These are phyloP conservation scores for Halcyon badia DNA, from an alignment of 2,797 vertebrate genomes.

Conservation along the genomic window DNA sequence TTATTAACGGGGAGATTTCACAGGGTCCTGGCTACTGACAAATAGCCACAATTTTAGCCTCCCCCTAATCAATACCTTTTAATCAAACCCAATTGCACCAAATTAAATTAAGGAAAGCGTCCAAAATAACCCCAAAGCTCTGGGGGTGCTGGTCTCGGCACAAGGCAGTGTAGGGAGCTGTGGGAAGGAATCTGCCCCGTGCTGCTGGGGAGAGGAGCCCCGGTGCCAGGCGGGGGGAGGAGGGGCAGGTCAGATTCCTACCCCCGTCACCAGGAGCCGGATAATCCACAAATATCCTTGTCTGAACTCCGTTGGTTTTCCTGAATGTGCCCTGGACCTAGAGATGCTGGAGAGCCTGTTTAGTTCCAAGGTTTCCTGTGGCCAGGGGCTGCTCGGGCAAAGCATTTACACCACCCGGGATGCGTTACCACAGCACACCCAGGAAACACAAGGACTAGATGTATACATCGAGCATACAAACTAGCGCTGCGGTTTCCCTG, in stretches of 20 bases:
- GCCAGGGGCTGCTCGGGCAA: neutral
- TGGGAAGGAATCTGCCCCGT: neutral
- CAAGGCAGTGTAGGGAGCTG: neutral
- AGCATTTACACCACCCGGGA: fast-evolving
- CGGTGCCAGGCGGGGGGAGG: fast-evolving
- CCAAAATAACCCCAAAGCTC: slow-evolving; percentile 34
- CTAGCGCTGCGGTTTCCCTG: too few relatives aligned
- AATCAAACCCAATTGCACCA: slow-evolving; percentile 75
- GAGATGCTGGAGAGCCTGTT: fast-evolving
- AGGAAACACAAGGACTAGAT: neutral
- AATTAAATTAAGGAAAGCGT: slow-evolving; percentile 75
- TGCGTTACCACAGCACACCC: fast-evolving
- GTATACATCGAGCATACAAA: fast-evolving
- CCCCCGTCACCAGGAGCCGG: fast-evolving
- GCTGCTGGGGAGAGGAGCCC: neutral
- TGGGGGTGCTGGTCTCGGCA: neutral
- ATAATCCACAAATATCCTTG: fast-evolving
- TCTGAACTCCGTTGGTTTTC: neutral
- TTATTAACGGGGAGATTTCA: slow-evolving; percentile 70
- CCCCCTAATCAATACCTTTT: slow-evolving; percentile 76
- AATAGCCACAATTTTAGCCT: slow-evolving; percentile 73
- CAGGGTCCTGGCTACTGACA: slow-evolving; percentile 65
- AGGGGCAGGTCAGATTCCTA: too few relatives aligned
- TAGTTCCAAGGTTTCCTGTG: neutral
- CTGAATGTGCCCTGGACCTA: fast-evolving